Evolutionary conservation across 2,888 invertebrate species (phyloP).

Genomic region (Trypoxylon attenuatum): DNA sequence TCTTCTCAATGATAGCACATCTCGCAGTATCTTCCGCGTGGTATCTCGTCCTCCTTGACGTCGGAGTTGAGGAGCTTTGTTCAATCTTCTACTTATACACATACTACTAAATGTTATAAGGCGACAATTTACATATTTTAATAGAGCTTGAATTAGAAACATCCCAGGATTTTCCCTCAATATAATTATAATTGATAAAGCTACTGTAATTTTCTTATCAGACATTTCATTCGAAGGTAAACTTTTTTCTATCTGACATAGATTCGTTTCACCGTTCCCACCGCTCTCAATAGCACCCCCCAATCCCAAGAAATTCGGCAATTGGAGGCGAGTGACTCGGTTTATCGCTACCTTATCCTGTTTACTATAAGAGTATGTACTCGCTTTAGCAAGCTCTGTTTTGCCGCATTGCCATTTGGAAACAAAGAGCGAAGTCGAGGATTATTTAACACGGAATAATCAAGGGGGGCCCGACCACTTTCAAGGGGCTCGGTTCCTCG

Average conservation of each 20-base stretch:
- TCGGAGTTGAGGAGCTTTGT: conserved; percentile 14
- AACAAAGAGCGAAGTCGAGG: conserved; percentile 17
- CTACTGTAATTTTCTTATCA: too few relatives aligned
- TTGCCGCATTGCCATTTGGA: conserved; percentile 24
- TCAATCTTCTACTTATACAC: not conserved
- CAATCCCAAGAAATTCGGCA: too few relatives aligned
- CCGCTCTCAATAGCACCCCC: too few relatives aligned
- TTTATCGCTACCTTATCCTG: conserved; percentile 51
- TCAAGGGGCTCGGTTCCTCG: conserved; percentile 38
- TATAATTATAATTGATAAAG: too few relatives aligned
- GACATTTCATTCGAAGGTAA: too few relatives aligned
- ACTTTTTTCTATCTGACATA: too few relatives aligned
- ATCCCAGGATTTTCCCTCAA: too few relatives aligned
- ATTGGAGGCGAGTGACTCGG: too few relatives aligned
- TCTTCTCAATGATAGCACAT: conserved; percentile 57
- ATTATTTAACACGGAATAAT: conserved; percentile 42
- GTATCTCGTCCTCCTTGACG: conserved; percentile 57
- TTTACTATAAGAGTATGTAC: conserved; percentile 46
- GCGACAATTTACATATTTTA: too few relatives aligned
- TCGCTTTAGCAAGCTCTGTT: conserved; percentile 33
- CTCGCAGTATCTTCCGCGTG: conserved; percentile 50
- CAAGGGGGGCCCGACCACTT: conserved; percentile 43
- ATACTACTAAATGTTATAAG: too few relatives aligned
- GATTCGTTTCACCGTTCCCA: too few relatives aligned
- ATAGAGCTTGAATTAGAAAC: too few relatives aligned